Evolutionary conservation across 2,797 vertebrate species (phyloP).

Genomic region (Rhinophrynus dorsalis): DNA sequence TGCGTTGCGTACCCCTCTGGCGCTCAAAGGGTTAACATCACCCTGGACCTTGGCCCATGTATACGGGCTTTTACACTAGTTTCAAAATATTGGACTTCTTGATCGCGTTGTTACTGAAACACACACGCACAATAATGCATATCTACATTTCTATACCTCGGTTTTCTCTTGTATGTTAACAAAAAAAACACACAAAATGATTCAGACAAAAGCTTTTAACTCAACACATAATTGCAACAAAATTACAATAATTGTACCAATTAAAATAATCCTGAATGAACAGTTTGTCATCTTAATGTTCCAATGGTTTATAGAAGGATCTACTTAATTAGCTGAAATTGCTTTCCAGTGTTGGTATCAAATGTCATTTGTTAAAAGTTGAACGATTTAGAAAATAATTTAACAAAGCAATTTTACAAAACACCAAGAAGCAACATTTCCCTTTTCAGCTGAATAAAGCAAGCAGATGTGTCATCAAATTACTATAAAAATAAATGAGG

Average conservation of each 20-base stretch:
- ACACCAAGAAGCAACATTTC: conserved; percentile 80
- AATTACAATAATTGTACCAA: conserved; percentile 99
- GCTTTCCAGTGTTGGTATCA: conserved; percentile 87
- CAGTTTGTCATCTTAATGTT: conserved; percentile 98
- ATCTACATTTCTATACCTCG: conserved; percentile 72
- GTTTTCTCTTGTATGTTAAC: conserved; percentile 81
- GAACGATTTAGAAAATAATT: conserved; percentile 83
- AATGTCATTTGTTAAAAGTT: conserved; percentile 89
- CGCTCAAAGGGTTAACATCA: too few species aligned
- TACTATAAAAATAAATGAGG: conserved; percentile 79
- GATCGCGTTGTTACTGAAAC: conserved; percentile 62
- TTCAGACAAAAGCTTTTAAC: conserved; percentile 92
- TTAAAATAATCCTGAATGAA: conserved; percentile 98
- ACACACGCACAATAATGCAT: conserved; percentile 67
- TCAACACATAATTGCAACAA: conserved; percentile 91
- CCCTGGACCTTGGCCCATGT: too few species aligned
- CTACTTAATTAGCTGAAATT: conserved; percentile 93
- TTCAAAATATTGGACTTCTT: conserved; percentile 48
- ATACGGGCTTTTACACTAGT: too few species aligned
- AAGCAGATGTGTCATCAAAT: conserved; percentile 79
- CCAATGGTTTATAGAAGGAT: conserved; percentile 88
- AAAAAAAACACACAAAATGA: conserved; percentile 73
- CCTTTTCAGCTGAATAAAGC: conserved; percentile 74
- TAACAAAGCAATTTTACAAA: conserved; percentile 78
- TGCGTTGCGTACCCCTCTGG: too few species aligned